Evolutionary conservation across 2,113 vertebrate species (phyloP), one percentile per base, ranked within the genome.

Genomic region (Trogon melanurus): DNA sequence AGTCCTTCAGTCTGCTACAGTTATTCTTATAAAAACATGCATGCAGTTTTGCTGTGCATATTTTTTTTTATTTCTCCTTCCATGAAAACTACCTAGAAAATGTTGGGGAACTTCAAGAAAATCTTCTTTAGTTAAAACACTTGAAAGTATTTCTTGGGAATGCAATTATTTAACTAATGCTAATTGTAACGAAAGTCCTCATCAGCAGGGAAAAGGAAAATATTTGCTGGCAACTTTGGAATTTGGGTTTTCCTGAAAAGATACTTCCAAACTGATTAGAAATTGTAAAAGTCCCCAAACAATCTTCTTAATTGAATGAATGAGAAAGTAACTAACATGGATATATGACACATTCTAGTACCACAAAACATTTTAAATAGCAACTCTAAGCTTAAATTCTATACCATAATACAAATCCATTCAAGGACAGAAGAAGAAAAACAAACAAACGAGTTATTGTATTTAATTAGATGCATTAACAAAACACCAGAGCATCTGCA

Each of bases 401-500:
- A 94, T 91, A 96, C 91, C 94, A 96, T 97, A 95, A 98, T 91
- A 97, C 92, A 96, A 98, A 98, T 96, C 91, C 96, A 98, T 97
- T 98, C 97, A 97, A 96, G 93, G 56, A 34, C 53, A 76, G 38
- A 93, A 91, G 56, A 78, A 94, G 91, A 69, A 79, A 96, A 96
- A 66, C 72, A 93, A 97, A 99, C 98, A 99, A 98, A 97, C 90
- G 95, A 66, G 71, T 61, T 89, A 98, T 96, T 99, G 98, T 99
- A 57, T 95, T 62, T 88, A 85, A 93, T 97, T 97, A 98, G 98
- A 98, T 95, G 98, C 97, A 97, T 98, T 98, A 98, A 98, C 98
- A 97, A 98, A 98, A 98, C 98, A 98, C 96, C 97, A 97, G 98
- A 97, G 96, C 98, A 98, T 98, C 98, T 99, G 99, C 98, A 99